A percentile compares a stretch with the other conserved stretches of the same genome.
phyloP scores from a whole-genome alignment of 2,797 vertebrate species.

The Parotocinclus haroldoi region DNA sequence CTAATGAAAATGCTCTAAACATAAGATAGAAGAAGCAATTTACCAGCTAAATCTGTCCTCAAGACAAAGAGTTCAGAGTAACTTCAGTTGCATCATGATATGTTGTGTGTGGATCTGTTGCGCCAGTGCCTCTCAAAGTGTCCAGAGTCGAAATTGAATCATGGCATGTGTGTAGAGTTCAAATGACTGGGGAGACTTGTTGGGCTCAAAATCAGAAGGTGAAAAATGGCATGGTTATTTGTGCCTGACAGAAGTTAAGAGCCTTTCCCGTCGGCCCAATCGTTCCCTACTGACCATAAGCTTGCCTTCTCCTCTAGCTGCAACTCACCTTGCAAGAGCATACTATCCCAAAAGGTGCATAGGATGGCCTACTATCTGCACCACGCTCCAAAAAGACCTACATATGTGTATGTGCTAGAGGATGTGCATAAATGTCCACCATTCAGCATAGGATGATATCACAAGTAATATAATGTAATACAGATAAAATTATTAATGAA shows the following conservation, averaged over 20 bases:
- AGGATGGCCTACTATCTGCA: constrained; percentile 55
- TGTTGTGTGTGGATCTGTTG: constrained; percentile 51
- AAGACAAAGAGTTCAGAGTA: background rate
- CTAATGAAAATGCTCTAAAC: too few relatives aligned
- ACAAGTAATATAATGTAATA: too few relatives aligned
- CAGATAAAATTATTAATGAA: too few relatives aligned
- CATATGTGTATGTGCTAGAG: background rate
- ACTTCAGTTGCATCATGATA: constrained; percentile 17
- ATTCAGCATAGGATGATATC: too few relatives aligned
- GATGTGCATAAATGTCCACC: too few relatives aligned
- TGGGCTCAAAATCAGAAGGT: constrained; percentile 74
- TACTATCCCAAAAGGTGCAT: constrained; percentile 52
- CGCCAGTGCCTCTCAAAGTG: constrained; percentile 49
- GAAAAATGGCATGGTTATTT: constrained; percentile 82
- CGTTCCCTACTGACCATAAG: constrained; percentile 75
- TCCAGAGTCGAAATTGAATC: constrained; percentile 68
- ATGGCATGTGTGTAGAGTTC: constrained; percentile 73
- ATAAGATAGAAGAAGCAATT: too few relatives aligned
- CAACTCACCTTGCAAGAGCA: constrained; percentile 74
- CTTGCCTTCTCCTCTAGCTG: constrained; percentile 70
- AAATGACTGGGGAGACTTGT: constrained; percentile 76
- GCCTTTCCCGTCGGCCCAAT: constrained; percentile 73
- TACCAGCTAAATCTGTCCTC: too few relatives aligned
- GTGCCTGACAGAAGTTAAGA: constrained; percentile 85
- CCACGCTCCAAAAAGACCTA: constrained; percentile 29